Evolutionary conservation across 2,113 vertebrate genomes (phyloP).

Genomic region (Lycocorax pyrrhopterus): DNA sequence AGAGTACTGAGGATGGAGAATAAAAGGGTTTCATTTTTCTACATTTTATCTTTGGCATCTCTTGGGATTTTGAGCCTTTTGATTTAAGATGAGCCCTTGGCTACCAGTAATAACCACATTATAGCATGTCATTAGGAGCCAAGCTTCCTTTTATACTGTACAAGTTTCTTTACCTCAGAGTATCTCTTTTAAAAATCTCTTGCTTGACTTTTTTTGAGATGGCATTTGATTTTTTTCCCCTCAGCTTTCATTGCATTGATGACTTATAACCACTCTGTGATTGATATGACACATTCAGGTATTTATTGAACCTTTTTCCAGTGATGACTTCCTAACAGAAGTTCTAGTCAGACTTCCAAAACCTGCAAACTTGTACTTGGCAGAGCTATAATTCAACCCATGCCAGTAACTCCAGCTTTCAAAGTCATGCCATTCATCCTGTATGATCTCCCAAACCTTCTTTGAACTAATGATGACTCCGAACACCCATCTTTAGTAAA

Average conservation of each 20-base stretch:
- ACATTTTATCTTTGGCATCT: background rate
- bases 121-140: background rate
- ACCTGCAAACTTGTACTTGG: background rate
- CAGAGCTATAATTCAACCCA: background rate
- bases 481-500: background rate
- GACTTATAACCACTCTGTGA: background rate
- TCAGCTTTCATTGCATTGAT: background rate
- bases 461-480: background rate
- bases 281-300: background rate
- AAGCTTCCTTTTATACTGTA: background rate
- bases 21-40: background rate
- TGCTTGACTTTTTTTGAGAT: background rate
- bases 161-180: background rate
- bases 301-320: background rate
- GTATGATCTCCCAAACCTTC: background rate
- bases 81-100: background rate
- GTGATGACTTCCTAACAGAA: background rate
- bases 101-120: background rate
- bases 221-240: background rate
- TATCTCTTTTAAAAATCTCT: background rate
- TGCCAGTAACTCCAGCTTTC: background rate
- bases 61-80: background rate
- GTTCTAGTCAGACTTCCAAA: background rate
- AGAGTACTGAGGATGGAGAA: background rate
- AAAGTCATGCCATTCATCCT: background rate